Conservation (phyloP, 2,113 vertebrate species). For the Syngnathoides biaculeatus region DNA sequence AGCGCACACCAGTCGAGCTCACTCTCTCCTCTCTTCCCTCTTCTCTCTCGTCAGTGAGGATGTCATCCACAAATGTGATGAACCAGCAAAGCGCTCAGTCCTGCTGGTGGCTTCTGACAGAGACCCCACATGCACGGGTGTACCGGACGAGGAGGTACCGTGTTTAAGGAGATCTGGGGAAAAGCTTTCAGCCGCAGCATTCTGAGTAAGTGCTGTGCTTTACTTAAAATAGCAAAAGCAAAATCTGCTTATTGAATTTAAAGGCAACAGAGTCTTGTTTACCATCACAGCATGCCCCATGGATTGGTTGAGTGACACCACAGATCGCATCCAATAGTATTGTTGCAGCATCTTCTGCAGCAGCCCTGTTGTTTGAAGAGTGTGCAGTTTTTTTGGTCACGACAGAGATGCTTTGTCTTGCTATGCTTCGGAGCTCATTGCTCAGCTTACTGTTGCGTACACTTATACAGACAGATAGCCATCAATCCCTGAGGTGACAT, state of each 20-base stretch:
- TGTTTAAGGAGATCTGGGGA: slow-evolving; percentile 83
- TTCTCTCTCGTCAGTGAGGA: slow-evolving; percentile 84
- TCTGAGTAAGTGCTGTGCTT: slow-evolving; percentile 81
- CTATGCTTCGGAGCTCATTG: slow-evolving; percentile 31
- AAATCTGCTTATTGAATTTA: background rate
- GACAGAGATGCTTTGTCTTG: slow-evolving; percentile 58
- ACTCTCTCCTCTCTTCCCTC: slow-evolving; percentile 44
- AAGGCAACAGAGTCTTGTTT: slow-evolving; percentile 20
- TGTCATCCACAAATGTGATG: slow-evolving; percentile 91
- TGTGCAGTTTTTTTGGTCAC: slow-evolving; percentile 59
- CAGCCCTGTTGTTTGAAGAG: slow-evolving; percentile 42
- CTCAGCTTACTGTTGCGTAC: slow-evolving; percentile 35
- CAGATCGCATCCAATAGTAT: slow-evolving; percentile 15
- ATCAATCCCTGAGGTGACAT: slow-evolving; percentile 21
- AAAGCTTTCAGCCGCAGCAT: slow-evolving; percentile 74
- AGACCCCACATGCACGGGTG: slow-evolving; percentile 82
- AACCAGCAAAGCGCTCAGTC: slow-evolving; percentile 83
- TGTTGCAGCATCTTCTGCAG: slow-evolving; percentile 33
- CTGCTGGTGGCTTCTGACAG: slow-evolving; percentile 82
- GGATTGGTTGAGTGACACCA: slow-evolving; percentile 27
- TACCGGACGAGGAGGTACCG: slow-evolving; percentile 80
- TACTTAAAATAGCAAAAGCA: slow-evolving; percentile 14
- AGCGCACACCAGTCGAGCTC: slow-evolving; percentile 42
- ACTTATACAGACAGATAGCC: slow-evolving; percentile 40
- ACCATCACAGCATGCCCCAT: slow-evolving; percentile 13